Base-by-base conservation (phyloP, 2,888 invertebrate species). In the Laspeyria flexula region DNA sequence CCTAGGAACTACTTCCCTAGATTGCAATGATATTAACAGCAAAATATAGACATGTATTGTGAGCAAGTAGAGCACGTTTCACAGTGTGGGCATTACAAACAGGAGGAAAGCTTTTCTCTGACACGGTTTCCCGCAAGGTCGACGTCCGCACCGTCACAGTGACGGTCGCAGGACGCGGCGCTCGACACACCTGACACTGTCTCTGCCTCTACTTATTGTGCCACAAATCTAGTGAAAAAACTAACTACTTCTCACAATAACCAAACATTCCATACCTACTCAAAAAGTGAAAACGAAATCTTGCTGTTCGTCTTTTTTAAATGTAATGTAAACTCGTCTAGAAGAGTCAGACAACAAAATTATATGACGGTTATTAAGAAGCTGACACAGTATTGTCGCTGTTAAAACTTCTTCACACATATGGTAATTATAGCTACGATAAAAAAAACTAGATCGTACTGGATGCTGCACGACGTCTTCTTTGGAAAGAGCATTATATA, bases 21-120 rank as follows among this genome's bases (percentile, higher is more conserved):
- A 7, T 25, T 1, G 9, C 25, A 6, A 25, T 7, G 1, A 7
- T 25, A 7, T 25, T 7, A 1, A 25, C 25, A 25, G n/a, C n/a
- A n/a, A n/a, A n/a, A n/a, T n/a, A n/a, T n/a, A n/a, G n/a, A 7
- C 3, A 4, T 25, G 1, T 41, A 34, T 13, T 10, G 33, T 18
- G 10, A 12, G 6, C 5, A 77, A 76, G 82, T 84, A 81, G 86
- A 88, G 87, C 83, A 75, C 35, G 61, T 16, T 59, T 50, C 67
- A n/a, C 9, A 18, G 18, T 65, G 69, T 54, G 40, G 45, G 38
- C 60, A 47, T 52, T 63, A 54, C 64, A 68, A 73, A 67, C 76
- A 71, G 80, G 77, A 86, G 86, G 80, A 87, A 86, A 88, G 86
- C 85, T 83, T 86, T 86, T 83, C 81, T 85, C 83, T 85, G 86